Base-by-base conservation (phyloP, 2,113 vertebrate genomes). In the Pollachius pollachius region DNA sequence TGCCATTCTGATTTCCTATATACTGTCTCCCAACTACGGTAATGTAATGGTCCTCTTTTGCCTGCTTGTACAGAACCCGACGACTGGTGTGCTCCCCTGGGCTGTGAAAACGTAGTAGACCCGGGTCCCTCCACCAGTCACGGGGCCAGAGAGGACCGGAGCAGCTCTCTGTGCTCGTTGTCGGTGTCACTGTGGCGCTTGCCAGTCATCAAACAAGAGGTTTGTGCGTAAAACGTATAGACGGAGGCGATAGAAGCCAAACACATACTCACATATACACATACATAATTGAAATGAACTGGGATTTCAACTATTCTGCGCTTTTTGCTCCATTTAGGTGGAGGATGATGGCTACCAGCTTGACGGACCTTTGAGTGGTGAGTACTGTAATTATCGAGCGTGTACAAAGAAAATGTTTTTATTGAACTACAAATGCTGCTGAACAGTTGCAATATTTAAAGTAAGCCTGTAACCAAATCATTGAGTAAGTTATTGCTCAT, bases 131-230 rank as follows among this genome's bases (percentile, higher is more conserved):
- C 16, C 0, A 16, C 21, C 3, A 18, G n/a, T 15, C 5, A 30
- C 16, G 60, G 17, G 41, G n/a, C n/a, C 41, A 19, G 13, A 19
- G 21, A 27, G 48, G 18, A 15, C 30, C 41, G 59, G 2, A 52
- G 60, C 3, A 23, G 27, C 3, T 21, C 37, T 15, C 21, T 70
- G 16, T 41, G 61, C 15, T 60, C 68, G 2, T 21, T 70, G 16
- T 63, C 34, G 9, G 68, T 70, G 48, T 30, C 60, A 1, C 59
- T 70, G 60, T 70, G 41, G 68, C 68, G 68, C 18, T 63, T 70
- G 17, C 68, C 68, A n/a, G 58, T 9, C 59, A 63, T 70, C 68
- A 70, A 70, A 70, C 18, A 62, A 18, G 68, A 70, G 68, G 68
- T 70, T 21, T 27, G 68, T 62, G 41, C 11, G 15, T 9, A 27